Evolutionary conservation across 2,797 vertebrate species (phyloP).

Genomic region (Miichthys miiuy): DNA sequence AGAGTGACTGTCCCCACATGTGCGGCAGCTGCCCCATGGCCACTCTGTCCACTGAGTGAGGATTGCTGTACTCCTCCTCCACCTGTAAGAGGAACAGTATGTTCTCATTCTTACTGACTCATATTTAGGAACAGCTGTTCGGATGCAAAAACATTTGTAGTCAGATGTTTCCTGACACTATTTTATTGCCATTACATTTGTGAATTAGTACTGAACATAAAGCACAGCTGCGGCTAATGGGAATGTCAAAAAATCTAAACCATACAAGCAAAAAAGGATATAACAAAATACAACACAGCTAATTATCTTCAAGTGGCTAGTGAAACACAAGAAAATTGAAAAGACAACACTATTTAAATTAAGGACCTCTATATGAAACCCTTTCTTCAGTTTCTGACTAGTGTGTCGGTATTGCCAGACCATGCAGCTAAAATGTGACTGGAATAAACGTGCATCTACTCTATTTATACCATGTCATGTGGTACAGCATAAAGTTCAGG

Average conservation of each 20-base stretch:
- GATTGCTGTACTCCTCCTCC: constrained; percentile 94
- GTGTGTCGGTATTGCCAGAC: background rate
- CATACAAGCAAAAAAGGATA: no score
- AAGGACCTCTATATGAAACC: no score
- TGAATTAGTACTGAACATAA: background rate
- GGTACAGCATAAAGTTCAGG: constrained; percentile 96
- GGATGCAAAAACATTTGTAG: constrained; percentile 14
- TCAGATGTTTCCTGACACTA: background rate
- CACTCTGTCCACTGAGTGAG: constrained; percentile 93
- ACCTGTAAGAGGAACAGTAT: constrained; percentile 80
- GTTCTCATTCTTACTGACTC: background rate
- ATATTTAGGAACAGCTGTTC: constrained; percentile 2
- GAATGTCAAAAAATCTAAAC: no score
- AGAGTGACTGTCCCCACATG: constrained; percentile 98
- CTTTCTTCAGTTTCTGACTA: no score
- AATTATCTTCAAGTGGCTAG: no score
- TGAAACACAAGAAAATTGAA: background rate
- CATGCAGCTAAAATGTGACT: background rate
- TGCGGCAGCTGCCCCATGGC: constrained; percentile 94
- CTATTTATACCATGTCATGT: constrained; percentile 88
- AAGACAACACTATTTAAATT: background rate
- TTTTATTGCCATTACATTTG: background rate
- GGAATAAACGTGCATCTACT: background rate
- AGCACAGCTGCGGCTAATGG: background rate
- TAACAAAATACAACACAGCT: no score